phyloP scores from a whole-genome alignment of 2,888 invertebrate species.

The Rhorus exstirpatorius region DNA sequence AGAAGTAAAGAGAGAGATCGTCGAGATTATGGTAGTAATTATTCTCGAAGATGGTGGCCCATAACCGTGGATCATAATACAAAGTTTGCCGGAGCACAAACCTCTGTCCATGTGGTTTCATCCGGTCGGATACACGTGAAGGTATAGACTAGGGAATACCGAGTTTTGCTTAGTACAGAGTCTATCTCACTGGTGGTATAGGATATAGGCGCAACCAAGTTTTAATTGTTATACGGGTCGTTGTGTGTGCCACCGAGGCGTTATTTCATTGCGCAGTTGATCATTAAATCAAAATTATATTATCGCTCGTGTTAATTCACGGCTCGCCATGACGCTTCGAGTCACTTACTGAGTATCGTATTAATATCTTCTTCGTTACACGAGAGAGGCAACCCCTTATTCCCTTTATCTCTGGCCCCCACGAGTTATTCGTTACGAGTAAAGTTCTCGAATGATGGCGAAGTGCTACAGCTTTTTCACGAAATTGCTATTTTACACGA shows the following conservation, averaged over 20 bases:
- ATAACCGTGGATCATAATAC: slow-evolving; percentile 79
- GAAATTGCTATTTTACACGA: slow-evolving; percentile 6
- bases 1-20: slow-evolving; percentile 16
- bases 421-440: slow-evolving; percentile 6
- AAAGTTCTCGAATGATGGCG: background rate
- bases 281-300: slow-evolving; percentile 75
- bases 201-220: slow-evolving; percentile 72
- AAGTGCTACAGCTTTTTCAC: background rate
- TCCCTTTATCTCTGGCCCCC: too few relatives aligned
- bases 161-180: slow-evolving; percentile 4
- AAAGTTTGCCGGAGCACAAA: slow-evolving; percentile 76
- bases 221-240: slow-evolving; percentile 81
- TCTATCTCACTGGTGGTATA: slow-evolving; percentile 7
- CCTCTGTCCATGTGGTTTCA: slow-evolving; percentile 47
- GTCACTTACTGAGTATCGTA: slow-evolving; percentile 63
- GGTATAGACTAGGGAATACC: slow-evolving; percentile 8
- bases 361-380: slow-evolving; percentile 45
- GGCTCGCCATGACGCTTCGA: slow-evolving; percentile 44
- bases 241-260: slow-evolving; percentile 66
- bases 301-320: slow-evolving; percentile 59
- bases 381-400: too few relatives aligned
- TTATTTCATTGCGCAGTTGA: slow-evolving; percentile 65
- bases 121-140: slow-evolving; percentile 29
- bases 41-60: slow-evolving; percentile 61
- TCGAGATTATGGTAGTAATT: slow-evolving; percentile 62